Conservation (phyloP, 1,140 invertebrate species). For the Drosophila watanabei region DNA sequence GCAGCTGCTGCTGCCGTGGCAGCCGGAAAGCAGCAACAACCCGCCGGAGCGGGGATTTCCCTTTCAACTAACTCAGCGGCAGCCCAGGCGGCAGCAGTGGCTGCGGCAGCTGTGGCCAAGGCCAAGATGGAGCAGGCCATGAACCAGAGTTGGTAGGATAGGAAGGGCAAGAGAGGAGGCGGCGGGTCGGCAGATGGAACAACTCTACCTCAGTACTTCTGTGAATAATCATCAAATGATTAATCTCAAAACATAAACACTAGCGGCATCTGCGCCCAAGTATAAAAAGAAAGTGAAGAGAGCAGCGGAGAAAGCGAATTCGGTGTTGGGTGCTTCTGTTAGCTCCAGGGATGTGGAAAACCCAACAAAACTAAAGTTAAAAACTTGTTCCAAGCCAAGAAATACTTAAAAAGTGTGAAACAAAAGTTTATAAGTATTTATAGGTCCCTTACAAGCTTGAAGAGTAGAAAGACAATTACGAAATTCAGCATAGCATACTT, state of each 20-base stretch:
- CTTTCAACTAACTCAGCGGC: conserved; percentile 44
- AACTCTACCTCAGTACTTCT: conserved; percentile 85
- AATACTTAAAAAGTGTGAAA: conserved; percentile 3
- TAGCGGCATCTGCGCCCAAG: conserved; percentile 47
- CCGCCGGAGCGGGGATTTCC: conserved; percentile 88
- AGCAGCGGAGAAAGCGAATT: conserved; percentile 4
- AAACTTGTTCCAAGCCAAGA: not conserved
- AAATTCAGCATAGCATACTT: conserved; percentile 4
- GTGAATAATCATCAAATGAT: conserved; percentile 83
- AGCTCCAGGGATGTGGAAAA: not conserved
- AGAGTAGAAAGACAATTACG: too few relatives aligned
- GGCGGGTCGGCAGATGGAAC: conserved; percentile 61
- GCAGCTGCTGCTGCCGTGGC: conserved; percentile 74
- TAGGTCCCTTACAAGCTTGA: not conserved
- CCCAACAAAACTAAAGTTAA: not conserved
- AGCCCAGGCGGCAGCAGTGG: conserved; percentile 49
- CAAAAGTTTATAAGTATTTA: not conserved
- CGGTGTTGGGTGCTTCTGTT: conserved; percentile 11
- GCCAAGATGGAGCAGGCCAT: conserved; percentile 79
- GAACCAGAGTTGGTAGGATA: conserved; percentile 68
- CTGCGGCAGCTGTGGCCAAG: conserved; percentile 67
- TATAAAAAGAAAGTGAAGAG: not conserved
- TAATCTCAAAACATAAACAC: conserved; percentile 62
- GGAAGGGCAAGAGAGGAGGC: not conserved
- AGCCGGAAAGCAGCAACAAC: conserved; percentile 67